phyloP scores from a whole-genome alignment of 2,113 vertebrate species.

The Scalopus aquaticus region DNA sequence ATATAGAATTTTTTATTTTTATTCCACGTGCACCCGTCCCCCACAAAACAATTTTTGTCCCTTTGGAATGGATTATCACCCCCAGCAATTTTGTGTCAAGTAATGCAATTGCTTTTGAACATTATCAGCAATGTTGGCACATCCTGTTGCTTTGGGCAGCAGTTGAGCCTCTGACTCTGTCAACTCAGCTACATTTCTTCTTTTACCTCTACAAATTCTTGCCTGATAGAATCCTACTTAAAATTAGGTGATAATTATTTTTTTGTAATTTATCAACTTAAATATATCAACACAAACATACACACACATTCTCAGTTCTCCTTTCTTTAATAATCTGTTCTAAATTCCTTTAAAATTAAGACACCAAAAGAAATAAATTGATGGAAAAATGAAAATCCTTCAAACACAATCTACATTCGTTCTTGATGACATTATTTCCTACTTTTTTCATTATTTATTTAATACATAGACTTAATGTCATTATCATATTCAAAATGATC shows the following conservation, averaged over 20 bases:
- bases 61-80: neutral
- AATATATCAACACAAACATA: neutral
- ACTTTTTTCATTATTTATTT: neutral
- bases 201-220: neutral
- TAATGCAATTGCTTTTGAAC: neutral
- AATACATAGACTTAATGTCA: neutral
- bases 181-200: neutral
- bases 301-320: neutral
- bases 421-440: neutral
- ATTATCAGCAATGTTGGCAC: neutral
- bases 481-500: conserved; percentile 16
- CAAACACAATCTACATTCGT: neutral
- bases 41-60: neutral
- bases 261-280: neutral
- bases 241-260: neutral
- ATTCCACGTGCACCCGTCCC: rapidly evolving
- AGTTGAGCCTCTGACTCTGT: neutral
- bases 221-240: neutral
- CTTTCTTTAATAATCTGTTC: neutral
- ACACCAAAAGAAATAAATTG: neutral
- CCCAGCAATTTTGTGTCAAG: rapidly evolving
- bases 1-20: neutral
- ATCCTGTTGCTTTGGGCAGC: neutral
- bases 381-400: neutral
- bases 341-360: neutral